Evolutionary conservation across 2,888 invertebrate species (phyloP).

Genomic region (Sabatieria punctata): DNA sequence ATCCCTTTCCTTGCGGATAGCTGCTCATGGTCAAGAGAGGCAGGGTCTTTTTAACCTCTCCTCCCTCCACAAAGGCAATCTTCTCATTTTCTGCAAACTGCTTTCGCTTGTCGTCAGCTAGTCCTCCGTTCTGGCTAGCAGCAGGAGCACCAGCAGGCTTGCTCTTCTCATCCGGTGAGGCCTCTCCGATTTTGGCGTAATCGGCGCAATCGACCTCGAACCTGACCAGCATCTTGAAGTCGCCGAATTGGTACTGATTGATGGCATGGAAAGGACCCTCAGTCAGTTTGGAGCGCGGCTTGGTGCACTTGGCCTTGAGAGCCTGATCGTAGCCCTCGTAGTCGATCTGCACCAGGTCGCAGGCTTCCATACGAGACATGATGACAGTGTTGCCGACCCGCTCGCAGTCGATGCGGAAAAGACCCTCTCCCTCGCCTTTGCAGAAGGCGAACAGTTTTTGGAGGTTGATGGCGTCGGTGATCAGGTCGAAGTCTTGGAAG

Average conservation of each 20-base stretch:
- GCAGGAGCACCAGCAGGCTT: no score
- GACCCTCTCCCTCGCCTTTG: conserved; percentile 26
- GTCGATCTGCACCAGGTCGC: conserved; percentile 26
- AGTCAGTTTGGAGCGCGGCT: conserved; percentile 22
- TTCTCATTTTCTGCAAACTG: conserved; percentile 18
- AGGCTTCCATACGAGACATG: conserved; percentile 25
- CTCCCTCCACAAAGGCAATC: conserved; percentile 14
- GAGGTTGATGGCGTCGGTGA: conserved; percentile 30
- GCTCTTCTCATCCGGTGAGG: no score
- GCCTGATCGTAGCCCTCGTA: conserved; percentile 23
- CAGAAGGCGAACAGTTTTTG: conserved; percentile 29
- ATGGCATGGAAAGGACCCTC: conserved; percentile 11
- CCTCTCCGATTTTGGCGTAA: conserved; percentile 20
- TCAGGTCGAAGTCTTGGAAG: conserved; percentile 28
- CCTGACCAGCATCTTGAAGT: conserved; percentile 24
- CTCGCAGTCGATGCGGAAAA: conserved; percentile 31
- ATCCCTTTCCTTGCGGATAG: conserved; percentile 28
- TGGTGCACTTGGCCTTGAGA: conserved; percentile 19
- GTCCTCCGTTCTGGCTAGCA: no score
- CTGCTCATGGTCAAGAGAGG: conserved; percentile 16
- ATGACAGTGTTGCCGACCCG: conserved; percentile 29
- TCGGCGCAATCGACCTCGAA: conserved; percentile 29
- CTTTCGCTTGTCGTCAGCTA: conserved; percentile 17
- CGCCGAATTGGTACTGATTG: conserved; percentile 25
- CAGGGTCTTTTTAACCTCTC: not conserved